Evolutionary conservation across 2,888 invertebrate species (phyloP), one percentile per base, ranked within the genome.

Genomic region (Chymomyza caudatula): DNA sequence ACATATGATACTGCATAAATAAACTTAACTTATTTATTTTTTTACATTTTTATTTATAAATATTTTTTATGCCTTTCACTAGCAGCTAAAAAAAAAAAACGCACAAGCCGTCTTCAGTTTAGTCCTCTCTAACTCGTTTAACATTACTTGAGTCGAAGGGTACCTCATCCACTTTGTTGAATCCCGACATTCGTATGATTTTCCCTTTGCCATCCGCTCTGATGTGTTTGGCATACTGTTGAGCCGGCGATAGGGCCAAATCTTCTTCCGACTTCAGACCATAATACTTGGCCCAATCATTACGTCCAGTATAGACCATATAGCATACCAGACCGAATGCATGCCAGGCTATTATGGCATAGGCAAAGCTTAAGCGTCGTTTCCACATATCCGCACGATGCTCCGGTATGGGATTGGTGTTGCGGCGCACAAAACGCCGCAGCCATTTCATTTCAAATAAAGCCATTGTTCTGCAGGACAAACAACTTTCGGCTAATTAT

Each of bases 291-390:
- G 94, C 94, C 94, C 94, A 94, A 87, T 94, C 94, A 4, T 89
- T 91, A 83, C 93, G 94, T 2, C 94, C 94, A 0, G 86, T 89
- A 71, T 91, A 93, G 11, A 91, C 86, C 89, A 91, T 92, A 77
- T 93, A 94, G 19, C 91, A 73, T 3, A 94, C 92, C 17, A 93
- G 78, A 8, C 94, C 95, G 85, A 94, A 93, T 0, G 94, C 94
- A 89, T 95, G 93, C 95, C 95, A 95, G 13, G 94, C 93, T 6
- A 93, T n/a, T 51, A 95, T 62, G 42, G 92, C 93, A 83, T 95
- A 95, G 0, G 89, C 91, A 66, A 94, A 69, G 70, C 94, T 93
- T 0, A 95, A 88, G 20, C 93, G 91, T 4, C 91, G 90, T 87
- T 94, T 94, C 94, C 93, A 94, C 6, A 91, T 51, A 1, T 89